A percentile compares a stretch with the other conserved stretches of the same genome.
phyloP scores from a whole-genome alignment of 2,113 vertebrate species.

The Conger conger region DNA sequence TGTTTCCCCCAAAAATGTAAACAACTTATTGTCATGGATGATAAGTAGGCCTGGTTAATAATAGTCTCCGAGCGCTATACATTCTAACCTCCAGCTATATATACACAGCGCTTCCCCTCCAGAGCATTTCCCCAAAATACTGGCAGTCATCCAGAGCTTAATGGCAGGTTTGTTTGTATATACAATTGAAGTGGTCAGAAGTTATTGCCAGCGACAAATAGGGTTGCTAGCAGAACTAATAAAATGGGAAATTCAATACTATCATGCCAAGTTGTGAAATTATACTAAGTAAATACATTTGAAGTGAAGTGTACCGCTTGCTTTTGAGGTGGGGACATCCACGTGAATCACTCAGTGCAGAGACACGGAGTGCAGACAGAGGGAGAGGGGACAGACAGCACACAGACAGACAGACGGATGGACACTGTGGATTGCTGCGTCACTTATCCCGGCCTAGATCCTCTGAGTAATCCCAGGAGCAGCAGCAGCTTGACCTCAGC shows the following conservation, averaged over 20 bases:
- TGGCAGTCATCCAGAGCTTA: not conserved
- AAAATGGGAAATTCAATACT: not conserved
- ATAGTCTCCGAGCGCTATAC: not conserved
- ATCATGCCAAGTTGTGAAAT: not conserved
- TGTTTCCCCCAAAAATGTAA: not conserved
- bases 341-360: not conserved
- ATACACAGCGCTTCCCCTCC: not conserved
- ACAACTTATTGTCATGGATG: not conserved
- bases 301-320: not conserved
- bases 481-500: not conserved
- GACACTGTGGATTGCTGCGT: not conserved
- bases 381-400: not conserved
- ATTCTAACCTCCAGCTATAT: not conserved
- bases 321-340: not conserved
- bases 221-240: not conserved
- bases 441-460: conserved; percentile 4
- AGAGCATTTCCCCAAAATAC: not conserved
- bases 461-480: not conserved
- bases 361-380: not conserved
- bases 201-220: not conserved
- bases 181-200: not conserved
- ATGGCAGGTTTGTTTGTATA: not conserved
- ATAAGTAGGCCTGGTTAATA: not conserved
- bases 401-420: not conserved
- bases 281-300: too few species aligned